These are phyloP conservation scores for Cordilura impudica DNA, from an alignment of 2,888 invertebrate species.

Conservation along the genomic window DNA sequence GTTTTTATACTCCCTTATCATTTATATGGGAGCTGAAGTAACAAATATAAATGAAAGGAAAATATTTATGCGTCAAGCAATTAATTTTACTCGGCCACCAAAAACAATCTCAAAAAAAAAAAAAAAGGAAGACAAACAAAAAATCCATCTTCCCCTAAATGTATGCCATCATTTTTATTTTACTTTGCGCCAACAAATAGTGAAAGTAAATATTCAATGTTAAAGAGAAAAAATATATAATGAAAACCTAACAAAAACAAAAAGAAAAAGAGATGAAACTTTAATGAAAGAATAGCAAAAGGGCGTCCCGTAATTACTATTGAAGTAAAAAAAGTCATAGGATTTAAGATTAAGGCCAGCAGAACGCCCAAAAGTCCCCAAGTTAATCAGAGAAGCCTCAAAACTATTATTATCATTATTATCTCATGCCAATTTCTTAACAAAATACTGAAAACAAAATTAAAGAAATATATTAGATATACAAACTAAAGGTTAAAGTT, in stretches of 20 bases:
- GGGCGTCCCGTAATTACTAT: slow-evolving; percentile 50
- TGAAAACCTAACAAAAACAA: slow-evolving; percentile 28
- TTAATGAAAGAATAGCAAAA: slow-evolving; percentile 54
- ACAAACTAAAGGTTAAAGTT: not conserved
- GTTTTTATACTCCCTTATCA: not conserved
- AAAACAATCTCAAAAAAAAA: too few species aligned
- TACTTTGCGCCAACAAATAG: slow-evolving; percentile 11
- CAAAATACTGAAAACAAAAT: not conserved
- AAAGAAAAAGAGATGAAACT: slow-evolving; percentile 11
- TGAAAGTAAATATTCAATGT: slow-evolving; percentile 34
- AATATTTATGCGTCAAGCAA: slow-evolving; percentile 57
- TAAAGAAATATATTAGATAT: not conserved
- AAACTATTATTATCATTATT: slow-evolving; percentile 64
- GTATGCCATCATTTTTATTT: slow-evolving; percentile 1
- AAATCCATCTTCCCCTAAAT: slow-evolving; percentile 7
- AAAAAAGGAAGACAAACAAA: not conserved
- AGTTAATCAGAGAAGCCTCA: slow-evolving; percentile 65
- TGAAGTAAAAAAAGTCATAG: slow-evolving; percentile 19
- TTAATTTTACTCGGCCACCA: slow-evolving; percentile 46
- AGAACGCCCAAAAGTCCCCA: slow-evolving; percentile 61
- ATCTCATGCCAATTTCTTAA: not conserved
- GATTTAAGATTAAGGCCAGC: not conserved
- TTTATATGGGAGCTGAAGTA: not conserved
- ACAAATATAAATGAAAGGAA: slow-evolving; percentile 55
- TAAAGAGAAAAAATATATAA: slow-evolving; percentile 27